Percentiles rank a stretch among this genome's conserved stretches.
phyloP scores from a whole-genome alignment of 2,797 vertebrate genomes.

The Crocodylus rhombifer region DNA sequence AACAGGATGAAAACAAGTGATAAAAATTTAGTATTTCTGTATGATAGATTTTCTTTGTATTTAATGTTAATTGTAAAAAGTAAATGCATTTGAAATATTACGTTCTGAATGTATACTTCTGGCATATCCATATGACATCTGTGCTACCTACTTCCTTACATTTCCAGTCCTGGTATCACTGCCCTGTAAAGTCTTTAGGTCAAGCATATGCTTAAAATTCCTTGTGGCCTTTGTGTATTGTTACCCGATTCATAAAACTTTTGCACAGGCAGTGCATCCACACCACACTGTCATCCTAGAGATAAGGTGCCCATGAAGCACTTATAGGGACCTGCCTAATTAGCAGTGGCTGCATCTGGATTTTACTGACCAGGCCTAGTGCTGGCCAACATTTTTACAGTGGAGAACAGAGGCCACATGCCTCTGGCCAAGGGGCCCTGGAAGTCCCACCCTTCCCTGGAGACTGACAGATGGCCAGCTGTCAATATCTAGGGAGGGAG shows the following conservation, averaged over 20 bases:
- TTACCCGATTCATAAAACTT: not conserved
- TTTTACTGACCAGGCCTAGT: too few species aligned
- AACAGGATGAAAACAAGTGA: not conserved
- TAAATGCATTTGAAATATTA: not conserved
- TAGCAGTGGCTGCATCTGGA: too few species aligned
- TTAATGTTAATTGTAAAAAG: not conserved
- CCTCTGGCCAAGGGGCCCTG: too few species aligned
- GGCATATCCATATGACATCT: not conserved
- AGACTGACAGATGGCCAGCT: too few species aligned
- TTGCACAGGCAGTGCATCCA: not conserved
- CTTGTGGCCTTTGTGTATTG: not conserved
- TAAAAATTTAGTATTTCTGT: not conserved
- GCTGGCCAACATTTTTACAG: too few species aligned
- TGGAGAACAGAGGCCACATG: too few species aligned
- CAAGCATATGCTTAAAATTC: not conserved
- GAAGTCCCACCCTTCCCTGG: too few species aligned
- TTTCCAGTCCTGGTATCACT: not conserved
- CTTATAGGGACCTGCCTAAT: not conserved
- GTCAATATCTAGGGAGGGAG: too few species aligned
- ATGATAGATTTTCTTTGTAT: not conserved
- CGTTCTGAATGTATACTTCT: not conserved
- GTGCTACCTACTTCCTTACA: not conserved
- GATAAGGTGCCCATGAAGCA: fast-evolving
- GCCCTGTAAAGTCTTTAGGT: not conserved
- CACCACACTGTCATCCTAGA: not conserved